Conservation (phyloP, 1,140 invertebrate species). For the Aphaenogaster rudis region DNA sequence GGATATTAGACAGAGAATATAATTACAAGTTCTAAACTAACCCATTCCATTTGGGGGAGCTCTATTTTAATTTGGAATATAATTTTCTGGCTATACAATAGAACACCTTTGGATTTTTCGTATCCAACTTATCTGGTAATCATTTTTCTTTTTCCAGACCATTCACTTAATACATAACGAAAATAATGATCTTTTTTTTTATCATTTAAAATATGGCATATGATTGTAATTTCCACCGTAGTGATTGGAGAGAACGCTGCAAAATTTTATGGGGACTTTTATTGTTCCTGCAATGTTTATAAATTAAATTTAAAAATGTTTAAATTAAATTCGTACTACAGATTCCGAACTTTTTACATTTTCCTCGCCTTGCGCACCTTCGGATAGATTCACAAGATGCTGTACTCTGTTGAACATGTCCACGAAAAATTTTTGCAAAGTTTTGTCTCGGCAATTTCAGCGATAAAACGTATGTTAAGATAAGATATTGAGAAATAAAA, state of each 20-base stretch:
- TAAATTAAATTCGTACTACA: neutral
- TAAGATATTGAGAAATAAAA: neutral
- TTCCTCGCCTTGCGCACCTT: neutral
- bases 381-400: neutral
- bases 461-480: neutral
- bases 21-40: too few relatives aligned
- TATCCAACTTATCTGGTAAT: too few relatives aligned
- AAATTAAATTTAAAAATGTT: neutral
- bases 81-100: too few relatives aligned
- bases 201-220: neutral
- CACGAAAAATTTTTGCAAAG: neutral
- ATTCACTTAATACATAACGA: neutral
- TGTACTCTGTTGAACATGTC: neutral
- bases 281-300: neutral
- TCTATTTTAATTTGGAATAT: too few relatives aligned
- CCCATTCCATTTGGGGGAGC: too few relatives aligned
- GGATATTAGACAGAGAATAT: neutral
- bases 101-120: too few relatives aligned
- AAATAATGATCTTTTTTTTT: neutral
- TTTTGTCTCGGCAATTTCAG: neutral
- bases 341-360: neutral
- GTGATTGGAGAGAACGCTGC: neutral
- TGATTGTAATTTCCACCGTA: neutral
- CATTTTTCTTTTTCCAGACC: too few relatives aligned
- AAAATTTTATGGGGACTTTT: too few relatives aligned